Percentiles rank a stretch among this genome's conserved stretches.
phyloP scores from a whole-genome alignment of 2,113 vertebrate genomes.

The Xiphophorus couchianus region DNA sequence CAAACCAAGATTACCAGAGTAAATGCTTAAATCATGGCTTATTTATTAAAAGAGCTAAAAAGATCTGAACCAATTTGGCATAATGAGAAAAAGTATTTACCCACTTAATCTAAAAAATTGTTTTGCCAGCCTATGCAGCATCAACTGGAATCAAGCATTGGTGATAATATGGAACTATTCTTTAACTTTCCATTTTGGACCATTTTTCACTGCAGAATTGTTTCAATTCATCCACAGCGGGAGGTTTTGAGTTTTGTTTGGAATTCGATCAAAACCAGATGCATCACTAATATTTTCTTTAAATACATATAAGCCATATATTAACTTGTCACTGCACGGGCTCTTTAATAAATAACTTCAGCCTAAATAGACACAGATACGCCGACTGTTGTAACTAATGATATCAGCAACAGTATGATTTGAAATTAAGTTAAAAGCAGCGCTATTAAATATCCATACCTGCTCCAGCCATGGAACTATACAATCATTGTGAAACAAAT shows the following conservation, averaged over 20 bases:
- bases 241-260: background rate
- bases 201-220: background rate
- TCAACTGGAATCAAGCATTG: background rate
- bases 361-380: background rate
- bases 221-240: background rate
- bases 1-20: background rate
- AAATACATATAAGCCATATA: background rate
- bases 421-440: background rate
- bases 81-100: background rate
- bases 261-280: no score
- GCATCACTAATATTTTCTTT: background rate
- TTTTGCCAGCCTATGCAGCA: background rate
- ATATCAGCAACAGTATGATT: background rate
- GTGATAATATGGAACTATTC: background rate
- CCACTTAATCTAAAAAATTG: background rate
- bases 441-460: conserved; percentile 76
- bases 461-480: conserved; percentile 98
- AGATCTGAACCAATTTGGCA: background rate
- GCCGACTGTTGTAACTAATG: background rate
- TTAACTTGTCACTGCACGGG: background rate
- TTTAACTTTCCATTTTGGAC: background rate
- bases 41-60: background rate
- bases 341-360: no score
- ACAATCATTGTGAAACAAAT: conserved; percentile 96
- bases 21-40: background rate